Evolutionary conservation across 2,797 vertebrate species (phyloP), one percentile per base, ranked within the genome.

Genomic region (Masticophis lateralis): DNA sequence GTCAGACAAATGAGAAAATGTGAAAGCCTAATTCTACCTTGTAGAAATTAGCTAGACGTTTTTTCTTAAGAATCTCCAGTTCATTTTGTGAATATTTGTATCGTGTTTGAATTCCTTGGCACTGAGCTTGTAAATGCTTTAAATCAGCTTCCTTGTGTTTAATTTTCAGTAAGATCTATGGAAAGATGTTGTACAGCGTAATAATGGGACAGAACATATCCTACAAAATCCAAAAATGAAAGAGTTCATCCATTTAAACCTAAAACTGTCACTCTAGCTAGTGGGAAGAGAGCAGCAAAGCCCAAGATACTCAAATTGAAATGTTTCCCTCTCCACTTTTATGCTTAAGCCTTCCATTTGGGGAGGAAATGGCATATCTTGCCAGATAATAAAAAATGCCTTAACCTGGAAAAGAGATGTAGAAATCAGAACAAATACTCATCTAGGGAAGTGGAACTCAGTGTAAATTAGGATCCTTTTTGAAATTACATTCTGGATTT

Each of bases 81-180:
- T 99, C 99, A 56, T 86, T 97, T 90, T 98, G 98, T 6, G 99
- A 98, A 95, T 99, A 99, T 96, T 98, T 99, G 27, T 99, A 98
- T 37, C 99, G 98, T 0, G 97, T 99, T 91, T 98, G 98, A 93
- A 92, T 98, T 47, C 99, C 99, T 3, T 98, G 98, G 94, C 97
- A 94, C 27, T 99, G 98, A 86, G 98, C 97, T 89, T 95, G 96
- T 91, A 99, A 96, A 94, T 98, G 98, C 91, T 98, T 99, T 95
- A 99, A 96, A 92, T 99, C 98, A 0, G 97, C 57, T 94, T 99
- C 99, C 95, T 99, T 99, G 56, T 98, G 97, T 91, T 89, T 98
- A 28, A 97, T 94, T 97, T 97, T 99, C 97, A 98, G 97, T 95
- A 99, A 96, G 32, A 95, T 97, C 99, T 99, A 96, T 86, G 94